These are phyloP conservation scores for Danio jaintianensis DNA, from an alignment of 2,797 vertebrate species.

Conservation along the genomic window DNA sequence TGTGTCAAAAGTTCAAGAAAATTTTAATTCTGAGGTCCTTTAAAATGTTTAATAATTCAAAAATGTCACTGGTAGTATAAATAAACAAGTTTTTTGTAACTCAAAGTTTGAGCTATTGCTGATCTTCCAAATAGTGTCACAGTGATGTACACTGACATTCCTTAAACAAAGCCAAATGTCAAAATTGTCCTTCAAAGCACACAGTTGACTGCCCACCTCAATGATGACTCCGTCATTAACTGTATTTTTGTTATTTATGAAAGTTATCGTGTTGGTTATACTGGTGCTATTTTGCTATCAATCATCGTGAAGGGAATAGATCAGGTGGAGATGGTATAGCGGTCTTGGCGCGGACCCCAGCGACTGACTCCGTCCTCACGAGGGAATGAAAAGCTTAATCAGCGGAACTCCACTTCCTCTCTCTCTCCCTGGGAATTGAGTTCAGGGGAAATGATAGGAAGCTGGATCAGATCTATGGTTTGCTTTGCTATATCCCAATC, in stretches of 20 bases:
- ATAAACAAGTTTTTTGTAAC: not conserved
- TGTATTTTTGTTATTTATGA: conserved; percentile 58
- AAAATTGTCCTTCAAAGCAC: conserved; percentile 30
- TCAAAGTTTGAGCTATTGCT: not conserved
- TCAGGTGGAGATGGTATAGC: conserved; percentile 43
- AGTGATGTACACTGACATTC: not conserved
- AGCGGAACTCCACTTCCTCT: conserved; percentile 77
- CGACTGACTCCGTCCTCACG: conserved; percentile 42
- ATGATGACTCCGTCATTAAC: conserved; percentile 52
- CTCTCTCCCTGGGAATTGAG: conserved; percentile 69
- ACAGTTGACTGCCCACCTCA: conserved; percentile 3
- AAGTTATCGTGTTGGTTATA: conserved; percentile 58
- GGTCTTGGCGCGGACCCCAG: conserved; percentile 33
- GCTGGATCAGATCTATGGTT: conserved; percentile 71
- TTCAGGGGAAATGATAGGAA: conserved; percentile 73
- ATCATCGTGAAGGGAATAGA: conserved; percentile 42
- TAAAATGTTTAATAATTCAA: no score
- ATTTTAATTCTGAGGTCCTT: no score
- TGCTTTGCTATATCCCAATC: conserved; percentile 65
- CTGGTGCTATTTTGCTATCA: conserved; percentile 51
- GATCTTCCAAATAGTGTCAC: not conserved
- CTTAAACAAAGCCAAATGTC: conserved; percentile 6
- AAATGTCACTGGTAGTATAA: not conserved
- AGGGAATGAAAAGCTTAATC: conserved; percentile 61
- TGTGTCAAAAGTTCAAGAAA: no score